A percentile compares a stretch with the other conserved stretches of the same genome.
phyloP scores from a whole-genome alignment of 2,888 invertebrate genomes.

The Strigamia transsilvanica region DNA sequence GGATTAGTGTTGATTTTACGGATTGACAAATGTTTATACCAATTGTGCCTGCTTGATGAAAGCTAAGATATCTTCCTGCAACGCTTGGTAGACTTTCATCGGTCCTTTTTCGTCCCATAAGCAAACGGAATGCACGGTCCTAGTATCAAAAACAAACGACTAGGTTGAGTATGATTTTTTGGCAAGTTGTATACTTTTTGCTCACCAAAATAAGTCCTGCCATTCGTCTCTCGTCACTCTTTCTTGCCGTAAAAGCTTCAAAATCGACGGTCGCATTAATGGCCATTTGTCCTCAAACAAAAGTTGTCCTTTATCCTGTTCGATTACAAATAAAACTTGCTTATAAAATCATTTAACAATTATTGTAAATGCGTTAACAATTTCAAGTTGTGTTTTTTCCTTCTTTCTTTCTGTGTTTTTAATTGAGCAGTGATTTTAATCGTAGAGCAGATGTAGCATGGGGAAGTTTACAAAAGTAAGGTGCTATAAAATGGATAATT shows the following conservation, averaged over 20 bases:
- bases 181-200: not conserved
- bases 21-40: conserved; percentile 62
- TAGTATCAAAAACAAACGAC: conserved; percentile 57
- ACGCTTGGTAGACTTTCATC: conserved; percentile 83
- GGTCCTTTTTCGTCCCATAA: conserved; percentile 97
- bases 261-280: conserved; percentile 89
- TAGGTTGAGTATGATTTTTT: conserved; percentile 36
- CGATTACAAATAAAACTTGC: not conserved
- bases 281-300: conserved; percentile 96
- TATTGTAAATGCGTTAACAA: too few species aligned
- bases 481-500: too few species aligned
- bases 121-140: conserved; percentile 91
- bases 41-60: conserved; percentile 93
- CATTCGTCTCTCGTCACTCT: conserved; percentile 93
- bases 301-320: conserved; percentile 81
- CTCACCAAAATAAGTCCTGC: conserved; percentile 91
- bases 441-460: too few species aligned
- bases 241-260: conserved; percentile 93
- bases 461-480: too few species aligned
- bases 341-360: not conserved
- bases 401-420: too few species aligned
- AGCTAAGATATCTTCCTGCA: conserved; percentile 90
- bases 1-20: too few species aligned
- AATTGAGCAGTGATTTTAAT: too few species aligned
- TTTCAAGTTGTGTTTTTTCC: too few species aligned